A percentile compares a stretch with the other conserved stretches of the same genome.
Conservation (phyloP, 1,140 invertebrate genomes). For the Drosophila novamexicana region DNA sequence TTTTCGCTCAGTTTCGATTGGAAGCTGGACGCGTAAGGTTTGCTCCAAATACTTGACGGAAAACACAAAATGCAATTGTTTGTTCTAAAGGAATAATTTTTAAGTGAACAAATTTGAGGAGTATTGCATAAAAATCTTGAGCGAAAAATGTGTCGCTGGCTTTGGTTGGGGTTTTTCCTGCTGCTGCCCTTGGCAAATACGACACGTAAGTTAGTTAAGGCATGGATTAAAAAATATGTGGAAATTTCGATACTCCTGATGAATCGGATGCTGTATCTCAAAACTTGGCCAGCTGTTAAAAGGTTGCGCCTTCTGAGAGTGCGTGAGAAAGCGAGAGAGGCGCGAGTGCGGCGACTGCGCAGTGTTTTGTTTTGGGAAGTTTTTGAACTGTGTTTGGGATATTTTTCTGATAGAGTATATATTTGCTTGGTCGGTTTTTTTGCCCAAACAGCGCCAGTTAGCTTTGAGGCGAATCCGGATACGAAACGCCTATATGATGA, state of each 20-base stretch:
- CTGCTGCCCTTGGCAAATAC: slow-evolving; percentile 64
- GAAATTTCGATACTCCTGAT: slow-evolving; percentile 69
- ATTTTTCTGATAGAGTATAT: slow-evolving; percentile 1
- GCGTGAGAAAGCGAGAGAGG: slow-evolving; percentile 9
- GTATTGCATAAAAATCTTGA: slow-evolving; percentile 8
- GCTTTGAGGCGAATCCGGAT: slow-evolving; percentile 93
- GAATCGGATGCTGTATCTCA: slow-evolving; percentile 55
- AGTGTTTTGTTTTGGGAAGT: slow-evolving; percentile 67
- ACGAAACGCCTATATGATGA: slow-evolving; percentile 96
- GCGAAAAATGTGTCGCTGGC: slow-evolving; percentile 59
- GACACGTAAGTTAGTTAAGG: slow-evolving; percentile 59
- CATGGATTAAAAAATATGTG: slow-evolving; percentile 27
- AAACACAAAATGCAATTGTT: slow-evolving; percentile 41
- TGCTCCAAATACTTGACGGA: slow-evolving; percentile 1
- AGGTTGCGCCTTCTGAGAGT: slow-evolving; percentile 47
- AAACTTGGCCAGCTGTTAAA: slow-evolving; percentile 46
- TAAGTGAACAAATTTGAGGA: slow-evolving; percentile 2
- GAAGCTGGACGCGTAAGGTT: slow-evolving; percentile 42
- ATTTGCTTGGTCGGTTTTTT: slow-evolving; percentile 23
- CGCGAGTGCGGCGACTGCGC: slow-evolving; percentile 53
- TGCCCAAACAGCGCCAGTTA: slow-evolving; percentile 81
- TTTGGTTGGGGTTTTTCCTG: slow-evolving; percentile 59
- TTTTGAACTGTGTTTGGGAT: slow-evolving; percentile 4
- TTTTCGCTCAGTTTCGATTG: slow-evolving; percentile 47
- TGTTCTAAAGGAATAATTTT: not conserved